These are phyloP conservation scores for Indicator maculatus DNA, from an alignment of 2,113 vertebrate species.

Conservation along the genomic window DNA sequence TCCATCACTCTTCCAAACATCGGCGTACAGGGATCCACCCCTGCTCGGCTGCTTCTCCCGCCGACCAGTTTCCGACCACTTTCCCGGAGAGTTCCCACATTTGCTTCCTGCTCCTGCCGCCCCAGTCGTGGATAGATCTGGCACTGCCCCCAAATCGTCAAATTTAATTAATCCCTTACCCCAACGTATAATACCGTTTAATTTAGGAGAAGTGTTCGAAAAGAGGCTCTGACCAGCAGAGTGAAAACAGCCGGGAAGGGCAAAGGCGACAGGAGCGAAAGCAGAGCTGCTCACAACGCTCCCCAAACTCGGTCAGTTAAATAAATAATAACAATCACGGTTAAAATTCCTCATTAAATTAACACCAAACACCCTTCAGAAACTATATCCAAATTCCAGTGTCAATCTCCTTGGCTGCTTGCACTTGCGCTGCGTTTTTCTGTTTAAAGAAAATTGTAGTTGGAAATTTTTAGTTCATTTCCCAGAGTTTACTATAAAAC, in stretches of 20 bases:
- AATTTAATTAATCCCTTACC: not conserved
- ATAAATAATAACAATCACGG: not conserved
- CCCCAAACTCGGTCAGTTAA: too few relatives aligned
- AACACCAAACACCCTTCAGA: too few relatives aligned
- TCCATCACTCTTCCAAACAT: not conserved
- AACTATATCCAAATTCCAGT: not conserved
- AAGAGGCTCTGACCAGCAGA: not conserved
- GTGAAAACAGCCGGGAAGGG: not conserved
- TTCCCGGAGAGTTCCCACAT: not conserved
- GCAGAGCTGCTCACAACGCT: not conserved
- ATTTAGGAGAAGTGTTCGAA: not conserved
- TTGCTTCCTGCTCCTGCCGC: not conserved
- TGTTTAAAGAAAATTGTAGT: not conserved
- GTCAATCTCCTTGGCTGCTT: rapidly evolving
- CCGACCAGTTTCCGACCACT: too few relatives aligned
- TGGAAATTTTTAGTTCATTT: not conserved
- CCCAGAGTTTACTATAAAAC: not conserved
- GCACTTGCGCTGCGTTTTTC: not conserved
- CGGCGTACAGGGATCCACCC: too few relatives aligned
- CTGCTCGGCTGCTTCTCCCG: too few relatives aligned
- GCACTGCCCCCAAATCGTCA: not conserved
- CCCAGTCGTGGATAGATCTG: not conserved
- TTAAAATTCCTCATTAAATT: not conserved
- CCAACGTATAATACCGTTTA: not conserved
- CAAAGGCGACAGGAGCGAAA: not conserved